Conservation (phyloP, 2,888 invertebrate species). For the Acanthosoma haemorrhoidale region DNA sequence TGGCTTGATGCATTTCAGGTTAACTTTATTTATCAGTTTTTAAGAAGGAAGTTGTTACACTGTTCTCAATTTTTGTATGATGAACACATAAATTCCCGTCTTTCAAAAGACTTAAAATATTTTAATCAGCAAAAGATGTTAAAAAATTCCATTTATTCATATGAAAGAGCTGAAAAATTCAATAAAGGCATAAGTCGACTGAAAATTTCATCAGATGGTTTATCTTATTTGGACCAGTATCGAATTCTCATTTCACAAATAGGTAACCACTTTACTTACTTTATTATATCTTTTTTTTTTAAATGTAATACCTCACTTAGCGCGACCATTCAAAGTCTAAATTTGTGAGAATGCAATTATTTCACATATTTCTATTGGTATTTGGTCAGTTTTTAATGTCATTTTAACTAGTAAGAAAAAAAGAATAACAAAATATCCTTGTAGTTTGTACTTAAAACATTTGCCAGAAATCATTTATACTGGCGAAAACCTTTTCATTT, state of each 20-base stretch:
- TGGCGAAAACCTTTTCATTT: no score
- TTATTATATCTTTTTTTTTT: constrained; percentile 24
- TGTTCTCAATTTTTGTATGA: constrained; percentile 97
- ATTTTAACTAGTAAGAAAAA: no score
- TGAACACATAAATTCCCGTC: constrained; percentile 91
- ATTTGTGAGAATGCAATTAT: no score
- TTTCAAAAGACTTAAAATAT: constrained; percentile 80
- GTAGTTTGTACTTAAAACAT: no score
- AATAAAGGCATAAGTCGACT: constrained; percentile 84
- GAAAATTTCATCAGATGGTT: constrained; percentile 71
- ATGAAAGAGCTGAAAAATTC: constrained; percentile 88
- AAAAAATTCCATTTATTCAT: constrained; percentile 68
- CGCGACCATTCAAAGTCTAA: no score
- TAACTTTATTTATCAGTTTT: constrained; percentile 88
- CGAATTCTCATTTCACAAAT: constrained; percentile 88
- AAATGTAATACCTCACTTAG: no score
- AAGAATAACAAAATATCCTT: no score
- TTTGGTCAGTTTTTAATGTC: no score
- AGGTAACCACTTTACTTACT: constrained; percentile 50
- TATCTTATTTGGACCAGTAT: constrained; percentile 89
- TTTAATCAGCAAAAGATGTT: constrained; percentile 68
- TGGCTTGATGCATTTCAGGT: constrained; percentile 52
- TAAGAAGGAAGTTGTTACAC: constrained; percentile 84
- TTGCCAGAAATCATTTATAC: no score
- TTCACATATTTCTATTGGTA: no score